phyloP scores from a whole-genome alignment of 2,888 invertebrate genomes.

The Machimus rusticus region DNA sequence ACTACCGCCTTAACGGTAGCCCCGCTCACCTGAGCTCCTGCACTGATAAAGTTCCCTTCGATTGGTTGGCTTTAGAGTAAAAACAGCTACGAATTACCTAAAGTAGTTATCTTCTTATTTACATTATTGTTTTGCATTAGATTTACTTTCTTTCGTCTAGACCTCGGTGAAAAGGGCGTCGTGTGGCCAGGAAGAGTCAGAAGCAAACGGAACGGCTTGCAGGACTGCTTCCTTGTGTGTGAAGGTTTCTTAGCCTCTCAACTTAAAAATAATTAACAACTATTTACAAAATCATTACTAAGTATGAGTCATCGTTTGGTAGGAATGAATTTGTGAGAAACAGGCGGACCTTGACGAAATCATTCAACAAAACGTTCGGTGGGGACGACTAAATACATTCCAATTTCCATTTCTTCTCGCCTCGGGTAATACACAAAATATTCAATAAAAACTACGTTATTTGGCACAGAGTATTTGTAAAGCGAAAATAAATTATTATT shows the following conservation, averaged over 20 bases:
- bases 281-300: constrained; percentile 43
- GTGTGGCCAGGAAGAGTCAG: constrained; percentile 4
- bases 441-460: constrained; percentile 25
- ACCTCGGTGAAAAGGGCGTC: not conserved
- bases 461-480: constrained; percentile 39
- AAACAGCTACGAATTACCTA: constrained; percentile 7
- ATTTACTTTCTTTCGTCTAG: not conserved
- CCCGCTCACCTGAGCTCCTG: not conserved
- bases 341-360: not conserved
- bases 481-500: not conserved
- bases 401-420: not conserved
- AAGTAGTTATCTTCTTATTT: not conserved
- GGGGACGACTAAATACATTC: constrained; percentile 14
- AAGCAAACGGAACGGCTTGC: not conserved
- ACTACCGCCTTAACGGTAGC: not conserved
- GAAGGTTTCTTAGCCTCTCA: constrained; percentile 32
- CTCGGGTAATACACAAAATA: not conserved
- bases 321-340: not conserved
- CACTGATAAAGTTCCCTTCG: not conserved
- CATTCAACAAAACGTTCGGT: constrained; percentile 14
- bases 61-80: constrained; percentile 11
- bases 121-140: constrained; percentile 32
- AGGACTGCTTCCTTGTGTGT: not conserved
- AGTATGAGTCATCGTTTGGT: constrained; percentile 8
- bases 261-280: constrained; percentile 47